phyloP scores from a whole-genome alignment of 1,140 invertebrate species.

The Homarus americanus region DNA sequence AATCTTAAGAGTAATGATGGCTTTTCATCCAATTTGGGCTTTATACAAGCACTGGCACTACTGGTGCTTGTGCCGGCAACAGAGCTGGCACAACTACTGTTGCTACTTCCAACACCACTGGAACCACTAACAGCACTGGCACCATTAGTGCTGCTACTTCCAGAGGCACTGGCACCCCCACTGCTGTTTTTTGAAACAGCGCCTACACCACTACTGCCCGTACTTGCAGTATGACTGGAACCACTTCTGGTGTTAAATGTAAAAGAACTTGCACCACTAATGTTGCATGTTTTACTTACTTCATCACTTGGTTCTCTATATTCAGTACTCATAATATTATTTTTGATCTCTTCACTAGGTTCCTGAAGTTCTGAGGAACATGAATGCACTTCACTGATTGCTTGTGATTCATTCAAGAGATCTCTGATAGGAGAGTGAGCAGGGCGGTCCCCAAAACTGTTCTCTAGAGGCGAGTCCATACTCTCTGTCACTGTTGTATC shows the following conservation, averaged over 20 bases:
- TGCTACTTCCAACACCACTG: neutral
- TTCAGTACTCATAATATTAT: slow-evolving; percentile 15
- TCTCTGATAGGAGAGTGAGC: slow-evolving; percentile 7
- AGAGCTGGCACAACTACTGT: neutral
- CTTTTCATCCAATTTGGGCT: slow-evolving; percentile 71
- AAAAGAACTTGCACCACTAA: slow-evolving; percentile 30
- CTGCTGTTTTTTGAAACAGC: neutral
- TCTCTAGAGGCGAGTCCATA: slow-evolving; percentile 73
- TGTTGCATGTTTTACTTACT: slow-evolving; percentile 75
- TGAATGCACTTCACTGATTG: slow-evolving; percentile 29
- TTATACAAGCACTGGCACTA: slow-evolving; percentile 5
- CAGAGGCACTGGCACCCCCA: neutral
- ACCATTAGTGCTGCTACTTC: neutral
- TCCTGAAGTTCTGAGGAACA: slow-evolving; percentile 37
- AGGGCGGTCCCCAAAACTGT: slow-evolving; percentile 13
- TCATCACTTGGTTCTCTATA: slow-evolving; percentile 43
- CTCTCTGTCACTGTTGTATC: slow-evolving; percentile 63
- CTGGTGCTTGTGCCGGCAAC: neutral
- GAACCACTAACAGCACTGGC: neutral
- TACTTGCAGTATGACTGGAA: slow-evolving; percentile 16
- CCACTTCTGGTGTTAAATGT: slow-evolving; percentile 21
- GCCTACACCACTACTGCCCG: neutral
- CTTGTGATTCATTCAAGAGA: slow-evolving; percentile 8
- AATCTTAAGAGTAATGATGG: slow-evolving; percentile 88
- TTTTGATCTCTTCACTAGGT: slow-evolving; percentile 13